A percentile compares a stretch with the other conserved stretches of the same genome.
Conservation (phyloP, 2,888 invertebrate genomes). For the Pimpla rufipes region DNA sequence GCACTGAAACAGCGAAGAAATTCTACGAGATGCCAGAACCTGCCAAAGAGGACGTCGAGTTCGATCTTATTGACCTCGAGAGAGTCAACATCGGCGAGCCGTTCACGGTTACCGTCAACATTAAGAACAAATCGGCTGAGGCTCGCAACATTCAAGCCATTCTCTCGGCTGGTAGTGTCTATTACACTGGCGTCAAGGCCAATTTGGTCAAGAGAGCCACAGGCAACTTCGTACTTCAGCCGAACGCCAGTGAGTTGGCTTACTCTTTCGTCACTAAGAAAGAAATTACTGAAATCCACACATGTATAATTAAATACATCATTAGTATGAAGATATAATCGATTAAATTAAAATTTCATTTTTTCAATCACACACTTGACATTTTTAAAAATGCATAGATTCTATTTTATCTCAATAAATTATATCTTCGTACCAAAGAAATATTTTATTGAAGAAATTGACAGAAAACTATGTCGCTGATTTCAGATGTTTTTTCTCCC, state of each 20-base stretch:
- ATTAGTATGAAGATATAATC: no score
- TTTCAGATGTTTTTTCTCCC: no score
- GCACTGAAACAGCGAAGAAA: constrained; percentile 89
- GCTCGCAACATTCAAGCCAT: constrained; percentile 89
- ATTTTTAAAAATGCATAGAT: no score
- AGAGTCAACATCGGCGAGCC: constrained; percentile 90
- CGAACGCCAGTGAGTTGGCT: constrained; percentile 87
- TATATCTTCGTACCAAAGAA: no score
- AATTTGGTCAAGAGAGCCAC: constrained; percentile 90
- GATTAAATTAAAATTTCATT: no score
- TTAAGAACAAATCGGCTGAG: constrained; percentile 88
- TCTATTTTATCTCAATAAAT: no score
- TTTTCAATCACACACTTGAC: no score
- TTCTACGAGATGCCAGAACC: constrained; percentile 88
- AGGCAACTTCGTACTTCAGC: constrained; percentile 88
- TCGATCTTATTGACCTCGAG: constrained; percentile 89
- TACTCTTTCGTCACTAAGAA: neutral
- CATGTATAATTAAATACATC: no score
- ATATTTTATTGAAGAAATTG: no score
- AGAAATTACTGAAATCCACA: no score
- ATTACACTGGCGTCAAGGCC: constrained; percentile 92
- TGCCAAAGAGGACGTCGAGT: constrained; percentile 88
- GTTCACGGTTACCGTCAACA: constrained; percentile 89
- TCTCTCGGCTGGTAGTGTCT: constrained; percentile 90
- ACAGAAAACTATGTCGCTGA: no score